These are phyloP conservation scores for Cryptotermes secundus DNA, from an alignment of 1,140 invertebrate genomes.

Conservation along the genomic window DNA sequence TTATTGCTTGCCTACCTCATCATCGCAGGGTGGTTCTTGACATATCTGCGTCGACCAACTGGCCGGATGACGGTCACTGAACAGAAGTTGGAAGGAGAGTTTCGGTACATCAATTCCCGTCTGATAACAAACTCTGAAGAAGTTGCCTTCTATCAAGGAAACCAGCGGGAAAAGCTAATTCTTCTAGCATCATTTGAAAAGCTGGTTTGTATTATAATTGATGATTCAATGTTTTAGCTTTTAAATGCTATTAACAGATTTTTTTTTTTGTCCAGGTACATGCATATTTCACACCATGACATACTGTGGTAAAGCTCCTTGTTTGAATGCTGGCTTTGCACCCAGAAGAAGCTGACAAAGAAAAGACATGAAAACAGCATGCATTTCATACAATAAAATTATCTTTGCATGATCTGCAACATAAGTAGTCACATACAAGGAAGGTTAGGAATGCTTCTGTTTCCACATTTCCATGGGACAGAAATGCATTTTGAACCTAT, in stretches of 20 bases:
- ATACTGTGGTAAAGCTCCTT: too few species aligned
- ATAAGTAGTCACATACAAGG: too few species aligned
- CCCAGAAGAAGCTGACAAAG: too few species aligned
- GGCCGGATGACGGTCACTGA: slow-evolving; percentile 88
- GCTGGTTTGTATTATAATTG: slow-evolving; percentile 61
- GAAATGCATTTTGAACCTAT: too few species aligned
- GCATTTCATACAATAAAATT: too few species aligned
- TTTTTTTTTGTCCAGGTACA: too few species aligned
- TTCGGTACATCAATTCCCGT: slow-evolving; percentile 93
- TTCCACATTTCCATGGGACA: too few species aligned
- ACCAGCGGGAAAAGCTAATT: slow-evolving; percentile 83
- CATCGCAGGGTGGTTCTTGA: slow-evolving; percentile 77
- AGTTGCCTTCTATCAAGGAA: slow-evolving; percentile 79
- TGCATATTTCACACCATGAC: too few species aligned
- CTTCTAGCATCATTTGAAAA: slow-evolving; percentile 86
- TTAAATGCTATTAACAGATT: slow-evolving; percentile 13
- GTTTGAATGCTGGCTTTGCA: too few species aligned
- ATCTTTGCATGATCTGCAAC: too few species aligned
- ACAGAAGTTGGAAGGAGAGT: slow-evolving; percentile 96
- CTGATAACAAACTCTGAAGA: slow-evolving; percentile 98
- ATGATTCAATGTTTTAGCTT: slow-evolving; percentile 29
- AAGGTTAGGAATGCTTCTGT: too few species aligned
- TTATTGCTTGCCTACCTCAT: slow-evolving; percentile 85
- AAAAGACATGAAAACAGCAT: too few species aligned
- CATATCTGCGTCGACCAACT: slow-evolving; percentile 80